Conservation (phyloP, 2,888 invertebrate genomes). For the Atethmia centrago region DNA sequence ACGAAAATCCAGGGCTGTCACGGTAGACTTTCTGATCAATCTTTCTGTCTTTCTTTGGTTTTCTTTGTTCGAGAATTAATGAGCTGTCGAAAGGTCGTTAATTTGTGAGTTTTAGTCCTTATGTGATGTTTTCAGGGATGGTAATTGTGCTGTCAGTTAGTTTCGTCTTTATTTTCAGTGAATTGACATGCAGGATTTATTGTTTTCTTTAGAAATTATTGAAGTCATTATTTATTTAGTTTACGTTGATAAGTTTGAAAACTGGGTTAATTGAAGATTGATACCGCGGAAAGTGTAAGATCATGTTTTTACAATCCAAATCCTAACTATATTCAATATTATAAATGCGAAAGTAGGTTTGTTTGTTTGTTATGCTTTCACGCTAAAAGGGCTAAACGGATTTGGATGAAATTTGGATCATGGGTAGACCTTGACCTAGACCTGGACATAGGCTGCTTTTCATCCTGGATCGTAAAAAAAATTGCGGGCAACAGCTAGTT, state of each 20-base stretch:
- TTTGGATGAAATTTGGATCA: no score
- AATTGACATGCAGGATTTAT: background rate
- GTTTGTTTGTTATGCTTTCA: no score
- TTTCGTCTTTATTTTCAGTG: background rate
- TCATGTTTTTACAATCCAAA: background rate
- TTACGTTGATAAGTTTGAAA: background rate
- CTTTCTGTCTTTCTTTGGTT: slow-evolving; percentile 38
- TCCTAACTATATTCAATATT: no score
- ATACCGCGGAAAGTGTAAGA: background rate
- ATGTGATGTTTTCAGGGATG: slow-evolving; percentile 3
- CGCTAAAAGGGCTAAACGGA: no score
- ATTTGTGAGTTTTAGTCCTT: slow-evolving; percentile 20
- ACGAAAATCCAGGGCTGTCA: slow-evolving; percentile 74
- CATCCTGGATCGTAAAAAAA: no score
- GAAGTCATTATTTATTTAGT: background rate
- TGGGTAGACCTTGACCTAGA: no score
- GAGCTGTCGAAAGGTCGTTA: slow-evolving; percentile 44
- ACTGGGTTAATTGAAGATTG: background rate
- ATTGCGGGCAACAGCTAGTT: no score
- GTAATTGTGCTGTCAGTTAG: slow-evolving; percentile 11
- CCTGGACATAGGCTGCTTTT: no score
- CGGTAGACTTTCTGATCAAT: slow-evolving; percentile 46
- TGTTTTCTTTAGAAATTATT: background rate
- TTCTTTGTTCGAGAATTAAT: slow-evolving; percentile 57
- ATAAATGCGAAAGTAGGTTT: no score